Evolutionary conservation across 2,113 vertebrate species (phyloP).

Genomic region (Pseudopipra pipra): DNA sequence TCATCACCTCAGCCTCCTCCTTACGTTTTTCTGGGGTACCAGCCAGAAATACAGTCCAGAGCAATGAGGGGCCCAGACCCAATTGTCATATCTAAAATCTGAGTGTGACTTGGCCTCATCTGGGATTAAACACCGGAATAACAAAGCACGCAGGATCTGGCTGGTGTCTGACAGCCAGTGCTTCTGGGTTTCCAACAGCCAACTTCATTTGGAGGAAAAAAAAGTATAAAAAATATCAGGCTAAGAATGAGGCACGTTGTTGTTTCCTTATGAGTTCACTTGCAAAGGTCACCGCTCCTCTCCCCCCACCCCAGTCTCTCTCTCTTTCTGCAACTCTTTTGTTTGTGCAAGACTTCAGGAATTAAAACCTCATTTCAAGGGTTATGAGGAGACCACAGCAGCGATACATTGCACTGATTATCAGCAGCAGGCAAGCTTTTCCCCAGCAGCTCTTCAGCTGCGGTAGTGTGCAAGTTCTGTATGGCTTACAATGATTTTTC

Average conservation of each 20-base stretch:
- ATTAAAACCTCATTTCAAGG: conserved; percentile 61
- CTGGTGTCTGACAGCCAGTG: neutral
- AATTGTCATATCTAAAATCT: neutral
- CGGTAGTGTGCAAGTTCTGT: neutral
- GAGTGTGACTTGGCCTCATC: neutral
- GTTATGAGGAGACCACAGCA: conserved; percentile 39
- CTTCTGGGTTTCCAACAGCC: conserved; percentile 21
- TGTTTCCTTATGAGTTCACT: conserved; percentile 36
- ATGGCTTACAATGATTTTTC: neutral
- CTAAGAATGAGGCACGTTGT: neutral
- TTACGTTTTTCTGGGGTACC: neutral
- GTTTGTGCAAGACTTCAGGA: conserved; percentile 50
- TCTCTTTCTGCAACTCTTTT: conserved; percentile 24
- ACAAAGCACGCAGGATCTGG: neutral
- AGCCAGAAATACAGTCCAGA: neutral
- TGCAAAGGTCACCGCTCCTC: conserved; percentile 43
- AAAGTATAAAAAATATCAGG: neutral
- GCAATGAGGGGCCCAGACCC: neutral
- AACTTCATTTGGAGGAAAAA: neutral
- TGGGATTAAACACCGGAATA: neutral
- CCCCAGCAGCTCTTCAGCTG: neutral
- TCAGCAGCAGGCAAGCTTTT: conserved; percentile 14
- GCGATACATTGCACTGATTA: conserved; percentile 2
- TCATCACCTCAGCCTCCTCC: neutral
- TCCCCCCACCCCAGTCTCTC: neutral